Evolutionary conservation across 2,113 vertebrate genomes (phyloP), one percentile per base, ranked within the genome.

Genomic region (Sander vitreus): DNA sequence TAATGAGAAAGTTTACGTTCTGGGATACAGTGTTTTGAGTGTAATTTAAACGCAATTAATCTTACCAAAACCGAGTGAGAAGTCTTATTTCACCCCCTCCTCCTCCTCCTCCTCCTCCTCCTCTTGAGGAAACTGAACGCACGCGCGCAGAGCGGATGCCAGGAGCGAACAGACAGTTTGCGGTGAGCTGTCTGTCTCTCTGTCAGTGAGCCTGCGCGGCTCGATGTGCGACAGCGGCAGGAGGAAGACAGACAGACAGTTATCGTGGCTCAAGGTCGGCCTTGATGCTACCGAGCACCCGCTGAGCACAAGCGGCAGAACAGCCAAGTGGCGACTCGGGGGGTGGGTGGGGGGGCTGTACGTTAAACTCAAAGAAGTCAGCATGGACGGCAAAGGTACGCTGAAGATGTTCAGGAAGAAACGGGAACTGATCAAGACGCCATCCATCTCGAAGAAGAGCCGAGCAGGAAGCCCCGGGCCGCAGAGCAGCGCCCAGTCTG

Each of bases 391-490:
- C 1, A 93, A 93, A 75, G 85, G 85, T 21, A 93, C 90, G 2
- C 85, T 94, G 69, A 94, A 94, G 89, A 97, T 99, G 97, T 99
- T 99, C 95, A 94, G 97, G 90, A 99, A 97, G 92, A 99, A 97
- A 64, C 94, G 96, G 16, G 98, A 99, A 84, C 89, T 99, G 51
- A 99, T 98, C 39, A 99, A 99, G 93, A 97, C 97, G 15, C 97
- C 97, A 3, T 98, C 98, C 67, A 97, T 99, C 95, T 97, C 97
- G 14, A 99, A 99, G 94, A 99, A 97, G 93, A 97, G 95, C 93
- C 92, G 97, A 83, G 96, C 97, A 78, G 97, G 97, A 94, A 99
- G 96, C 93, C 96, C 97, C 2, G 90, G 96, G 89, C 95, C 97
- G 0, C 96, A 96, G 89, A 92, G 77, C 85, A 59, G 83, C 87